Evolutionary conservation across 2,797 vertebrate species (phyloP).

Genomic region (Gorsachius magnificus): DNA sequence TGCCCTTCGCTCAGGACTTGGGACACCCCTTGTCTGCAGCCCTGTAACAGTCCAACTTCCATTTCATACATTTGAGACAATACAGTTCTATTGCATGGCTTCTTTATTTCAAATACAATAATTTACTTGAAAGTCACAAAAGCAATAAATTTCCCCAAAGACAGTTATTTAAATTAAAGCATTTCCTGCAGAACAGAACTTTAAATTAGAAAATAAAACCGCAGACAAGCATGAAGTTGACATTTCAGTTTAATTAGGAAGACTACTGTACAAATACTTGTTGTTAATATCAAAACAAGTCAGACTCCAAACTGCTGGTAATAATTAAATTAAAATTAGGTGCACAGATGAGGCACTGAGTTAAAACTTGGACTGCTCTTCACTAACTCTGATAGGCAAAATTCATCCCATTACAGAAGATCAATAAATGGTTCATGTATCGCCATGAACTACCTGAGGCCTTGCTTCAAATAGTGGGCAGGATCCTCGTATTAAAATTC

Average conservation of each 20-base stretch:
- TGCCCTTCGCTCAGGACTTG: background rate
- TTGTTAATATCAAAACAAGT: slow-evolving; percentile 69
- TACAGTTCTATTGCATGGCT: background rate
- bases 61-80: background rate
- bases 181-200: slow-evolving; percentile 59
- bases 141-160: slow-evolving; percentile 12
- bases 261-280: slow-evolving; percentile 68
- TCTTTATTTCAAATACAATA: slow-evolving; percentile 1
- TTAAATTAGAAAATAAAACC: slow-evolving; percentile 58
- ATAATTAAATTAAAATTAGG: slow-evolving; percentile 59
- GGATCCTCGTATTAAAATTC: background rate
- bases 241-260: slow-evolving; percentile 78
- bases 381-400: background rate
- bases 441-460: background rate
- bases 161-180: slow-evolving; percentile 51
- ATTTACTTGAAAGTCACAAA: slow-evolving; percentile 22
- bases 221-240: slow-evolving; percentile 55
- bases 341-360: slow-evolving; percentile 52
- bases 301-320: slow-evolving; percentile 46
- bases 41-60: background rate
- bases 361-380: background rate
- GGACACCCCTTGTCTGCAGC: background rate
- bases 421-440: slow-evolving; percentile 3
- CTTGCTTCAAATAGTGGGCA: background rate
- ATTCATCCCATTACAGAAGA: slow-evolving; percentile 1